phyloP scores from a whole-genome alignment of 2,888 invertebrate genomes.

The Gortyna flavago region DNA sequence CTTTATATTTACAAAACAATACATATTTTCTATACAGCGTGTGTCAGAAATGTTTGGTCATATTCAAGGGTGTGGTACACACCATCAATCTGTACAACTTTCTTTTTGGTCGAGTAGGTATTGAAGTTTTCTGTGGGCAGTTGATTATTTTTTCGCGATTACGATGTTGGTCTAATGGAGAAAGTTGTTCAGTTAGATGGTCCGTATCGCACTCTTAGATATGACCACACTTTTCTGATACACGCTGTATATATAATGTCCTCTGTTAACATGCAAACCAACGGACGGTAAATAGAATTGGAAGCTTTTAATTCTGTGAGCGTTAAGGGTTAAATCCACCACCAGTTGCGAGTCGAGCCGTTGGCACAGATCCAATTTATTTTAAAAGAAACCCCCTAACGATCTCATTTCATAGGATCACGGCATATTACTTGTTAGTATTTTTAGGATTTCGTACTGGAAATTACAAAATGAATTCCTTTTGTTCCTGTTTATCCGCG shows the following conservation, averaged over 20 bases:
- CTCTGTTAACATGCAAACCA: conserved; percentile 70
- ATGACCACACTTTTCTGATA: background rate
- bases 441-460: conserved; percentile 60
- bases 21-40: conserved; percentile 6
- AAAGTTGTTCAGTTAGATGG: background rate
- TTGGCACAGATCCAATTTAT: conserved; percentile 87
- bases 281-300: conserved; percentile 76
- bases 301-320: conserved; percentile 79
- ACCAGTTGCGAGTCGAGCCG: conserved; percentile 84
- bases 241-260: conserved; percentile 30
- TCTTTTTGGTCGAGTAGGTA: background rate
- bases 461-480: conserved; percentile 56
- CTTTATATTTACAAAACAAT: conserved; percentile 27
- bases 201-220: background rate
- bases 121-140: background rate
- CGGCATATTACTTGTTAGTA: conserved; percentile 63
- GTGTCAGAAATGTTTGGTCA: background rate
- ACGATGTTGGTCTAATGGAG: background rate
- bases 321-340: conserved; percentile 84
- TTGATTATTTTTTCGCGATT: background rate
- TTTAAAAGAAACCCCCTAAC: conserved; percentile 85
- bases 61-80: background rate
- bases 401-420: conserved; percentile 77
- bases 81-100: background rate
- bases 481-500: conserved; percentile 42